Evolutionary conservation across 2,888 invertebrate species (phyloP), one percentile per base, ranked within the genome.

Genomic region (Drosophila putrida): DNA sequence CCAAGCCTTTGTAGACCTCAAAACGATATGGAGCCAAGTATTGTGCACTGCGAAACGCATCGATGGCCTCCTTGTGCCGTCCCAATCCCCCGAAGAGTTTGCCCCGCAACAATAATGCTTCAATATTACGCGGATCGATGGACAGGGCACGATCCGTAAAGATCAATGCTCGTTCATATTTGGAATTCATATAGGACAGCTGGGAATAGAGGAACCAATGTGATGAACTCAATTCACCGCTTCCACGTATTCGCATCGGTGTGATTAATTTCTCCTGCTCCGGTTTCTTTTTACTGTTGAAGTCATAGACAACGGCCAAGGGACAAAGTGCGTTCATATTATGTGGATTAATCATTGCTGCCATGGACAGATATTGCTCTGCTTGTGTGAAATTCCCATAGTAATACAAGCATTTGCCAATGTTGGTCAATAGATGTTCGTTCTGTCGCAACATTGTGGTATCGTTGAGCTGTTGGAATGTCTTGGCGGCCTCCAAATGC

Each of bases 191-290:
- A 84, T 94, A 94, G 76, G 95, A 94, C 54, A 94, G 94, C 91
- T 96, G 96, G 1, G 96, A 96, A 91, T 96, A 93, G 0, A 96
- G 95, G 57, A 96, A 94, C 95, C 96, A 97, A 62, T 96, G 95
- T 86, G 96, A 96, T 4, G 95, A 93, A 2, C 93, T 93, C 57
- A 93, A 93, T 77, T 95, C 93, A 0, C 44, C 15, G 5, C 51
- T 47, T 2, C 27, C 43, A 1, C 58, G 55, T 0, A 41, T 35
- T 6, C 55, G 25, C 1, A 92, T 90, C 38, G 93, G 91, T 6
- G 92, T 91, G 50, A 93, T 93, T n/a, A 95, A 91, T 85, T 94
- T 94, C 89, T 95, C 95, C 61, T 95, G 91, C 59, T 95, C 95
- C 54, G 93, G 92, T 5, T 93, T 88, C 73, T 94, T 93, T 68